phyloP scores from a whole-genome alignment of 2,888 invertebrate species.

The Boloria selene region DNA sequence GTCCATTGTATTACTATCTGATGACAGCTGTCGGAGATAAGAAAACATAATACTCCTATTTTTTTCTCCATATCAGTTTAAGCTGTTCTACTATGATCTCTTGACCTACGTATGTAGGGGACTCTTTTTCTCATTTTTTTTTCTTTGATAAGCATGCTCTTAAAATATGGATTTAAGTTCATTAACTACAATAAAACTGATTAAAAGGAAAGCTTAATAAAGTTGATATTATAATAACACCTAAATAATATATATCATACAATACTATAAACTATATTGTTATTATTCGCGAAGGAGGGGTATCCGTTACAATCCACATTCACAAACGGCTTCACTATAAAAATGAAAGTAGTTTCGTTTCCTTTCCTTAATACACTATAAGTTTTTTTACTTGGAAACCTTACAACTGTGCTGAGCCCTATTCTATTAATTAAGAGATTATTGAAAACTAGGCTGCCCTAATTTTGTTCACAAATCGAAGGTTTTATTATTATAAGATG shows the following conservation, averaged over 20 bases:
- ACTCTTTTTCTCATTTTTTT: not conserved
- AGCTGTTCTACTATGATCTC: conserved; percentile 43
- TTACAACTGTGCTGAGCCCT: conserved; percentile 15
- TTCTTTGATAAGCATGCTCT: too few relatives aligned
- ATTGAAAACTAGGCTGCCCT: conserved; percentile 1
- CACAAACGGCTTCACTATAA: conserved; percentile 20
- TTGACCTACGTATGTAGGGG: conserved; percentile 29
- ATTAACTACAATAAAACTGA: too few relatives aligned
- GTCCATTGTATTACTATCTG: conserved; percentile 59
- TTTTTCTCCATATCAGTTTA: conserved; percentile 21
- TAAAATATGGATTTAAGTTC: too few relatives aligned
- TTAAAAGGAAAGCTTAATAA: too few relatives aligned
- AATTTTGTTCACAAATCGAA: not conserved
- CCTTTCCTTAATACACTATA: conserved; percentile 31
- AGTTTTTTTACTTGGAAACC: conserved; percentile 36
- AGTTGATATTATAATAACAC: too few relatives aligned
- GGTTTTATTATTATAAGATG: not conserved
- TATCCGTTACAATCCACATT: conserved; percentile 1
- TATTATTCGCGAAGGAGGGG: not conserved
- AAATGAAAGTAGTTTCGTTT: conserved; percentile 41
- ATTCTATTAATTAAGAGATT: conserved; percentile 26
- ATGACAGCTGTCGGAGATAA: conserved; percentile 67
- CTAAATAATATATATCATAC: not conserved
- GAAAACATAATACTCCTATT: conserved; percentile 50
- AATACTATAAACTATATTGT: not conserved